Evolutionary conservation across 2,888 invertebrate species (phyloP), one percentile per base, ranked within the genome.

Genomic region (Eupithecia abbreviata): DNA sequence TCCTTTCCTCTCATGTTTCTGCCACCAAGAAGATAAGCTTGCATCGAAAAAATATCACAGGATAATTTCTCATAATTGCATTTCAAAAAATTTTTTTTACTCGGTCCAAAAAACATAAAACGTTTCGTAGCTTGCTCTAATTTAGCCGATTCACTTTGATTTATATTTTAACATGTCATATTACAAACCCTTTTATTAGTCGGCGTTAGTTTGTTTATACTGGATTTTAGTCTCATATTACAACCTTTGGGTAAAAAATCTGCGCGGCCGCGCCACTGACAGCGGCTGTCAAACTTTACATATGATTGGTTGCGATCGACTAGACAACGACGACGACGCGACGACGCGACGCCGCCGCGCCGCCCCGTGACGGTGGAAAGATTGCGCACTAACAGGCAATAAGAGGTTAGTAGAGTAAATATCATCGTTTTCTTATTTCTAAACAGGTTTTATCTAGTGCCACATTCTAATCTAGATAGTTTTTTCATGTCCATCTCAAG

Each of bases 191-290:
- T 90, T 89, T 91, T 89, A 84, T 82, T 84, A 82, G 84, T 83
- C 85, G 86, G 85, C 87, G 88, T 87, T 85, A 82, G 90, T 93
- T 93, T 91, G 87, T 92, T 91, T 92, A 90, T 92, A 92, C 89
- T 92, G 90, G 87, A 91, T 92, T 92, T 92, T 91, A 92, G 91
- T 93, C 84, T 94, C 91, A 82, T 78, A 86, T 94, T 93, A 93
- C 93, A 84, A 78, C 82, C 88, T 90, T 90, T 87, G 80, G 85
- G 84, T 90, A 94, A 94, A 92, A 94, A 93, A 92, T 91, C 88
- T 81, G 87, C 88, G 87, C 84, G 85, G 81, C 82, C 84, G 85
- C 81, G 81, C 79, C 82, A 76, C 79, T 13, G 4, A 6, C 82
- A 79, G 81, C 0, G 90, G 71, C 77, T 82, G 84, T 89, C 89